Conservation (phyloP, 2,113 vertebrate genomes). For the Seriola dumerili region DNA sequence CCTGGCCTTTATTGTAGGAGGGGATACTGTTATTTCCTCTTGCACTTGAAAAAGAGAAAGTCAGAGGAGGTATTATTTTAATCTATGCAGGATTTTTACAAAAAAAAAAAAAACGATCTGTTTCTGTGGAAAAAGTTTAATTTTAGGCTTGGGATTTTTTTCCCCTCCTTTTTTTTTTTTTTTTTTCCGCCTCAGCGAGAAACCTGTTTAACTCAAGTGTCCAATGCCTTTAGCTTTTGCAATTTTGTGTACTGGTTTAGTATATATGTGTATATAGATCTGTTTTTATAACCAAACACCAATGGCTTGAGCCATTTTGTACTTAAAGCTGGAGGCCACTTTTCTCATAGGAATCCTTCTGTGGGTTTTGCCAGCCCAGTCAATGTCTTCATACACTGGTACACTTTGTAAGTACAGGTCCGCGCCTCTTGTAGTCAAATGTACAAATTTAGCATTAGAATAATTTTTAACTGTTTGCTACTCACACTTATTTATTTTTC, state of each 20-base stretch:
- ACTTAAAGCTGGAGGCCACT: conserved; percentile 81
- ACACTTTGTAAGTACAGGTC: conserved; percentile 79
- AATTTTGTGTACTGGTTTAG: conserved; percentile 79
- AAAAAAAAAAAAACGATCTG: conserved; percentile 38
- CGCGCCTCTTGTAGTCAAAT: conserved; percentile 65
- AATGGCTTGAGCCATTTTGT: conserved; percentile 80
- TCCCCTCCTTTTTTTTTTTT: conserved; percentile 20
- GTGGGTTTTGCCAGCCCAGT: conserved; percentile 69
- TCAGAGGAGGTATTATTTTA: conserved; percentile 74
- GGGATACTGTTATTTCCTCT: conserved; percentile 82
- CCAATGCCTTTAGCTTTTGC: conserved; percentile 82
- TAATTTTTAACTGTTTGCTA: conserved; percentile 75
- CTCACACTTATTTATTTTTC: conserved; percentile 80
- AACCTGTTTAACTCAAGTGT: conserved; percentile 77
- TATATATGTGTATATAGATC: conserved; percentile 68
- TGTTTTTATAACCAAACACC: conserved; percentile 77
- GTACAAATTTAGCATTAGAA: conserved; percentile 69
- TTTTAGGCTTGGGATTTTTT: conserved; percentile 60
- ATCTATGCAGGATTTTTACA: conserved; percentile 85
- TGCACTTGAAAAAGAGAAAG: conserved; percentile 68
- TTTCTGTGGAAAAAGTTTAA: conserved; percentile 41
- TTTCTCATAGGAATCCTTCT: conserved; percentile 77
- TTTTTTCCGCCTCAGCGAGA: conserved; percentile 63
- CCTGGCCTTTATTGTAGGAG: conserved; percentile 73
- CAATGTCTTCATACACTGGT: conserved; percentile 85